These are phyloP conservation scores for Podotricha telesiphe DNA, from an alignment of 2,888 invertebrate genomes.

Conservation along the genomic window DNA sequence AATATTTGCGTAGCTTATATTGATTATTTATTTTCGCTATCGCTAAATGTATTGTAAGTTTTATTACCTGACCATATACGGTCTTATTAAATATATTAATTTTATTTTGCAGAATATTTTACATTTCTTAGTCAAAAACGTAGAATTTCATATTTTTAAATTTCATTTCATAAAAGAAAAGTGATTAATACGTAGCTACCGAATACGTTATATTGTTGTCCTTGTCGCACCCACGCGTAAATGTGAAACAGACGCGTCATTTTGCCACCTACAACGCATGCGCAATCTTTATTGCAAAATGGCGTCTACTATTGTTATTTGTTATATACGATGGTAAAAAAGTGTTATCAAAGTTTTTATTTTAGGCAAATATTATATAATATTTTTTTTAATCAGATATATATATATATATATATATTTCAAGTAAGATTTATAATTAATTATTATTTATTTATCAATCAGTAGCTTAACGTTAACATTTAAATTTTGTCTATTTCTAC, in stretches of 20 bases:
- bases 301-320: constrained; percentile 51
- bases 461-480: not conserved
- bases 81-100: too few species aligned
- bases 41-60: not conserved
- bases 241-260: constrained; percentile 33
- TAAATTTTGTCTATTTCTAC: not conserved
- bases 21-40: constrained; percentile 13
- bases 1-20: constrained; percentile 42
- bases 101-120: not conserved
- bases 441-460: not conserved
- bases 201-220: constrained; percentile 50
- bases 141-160: constrained; percentile 38
- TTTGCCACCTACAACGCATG: constrained; percentile 39
- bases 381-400: not conserved
- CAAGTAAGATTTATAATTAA: not conserved
- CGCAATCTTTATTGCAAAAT: constrained; percentile 56
- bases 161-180: too few species aligned
- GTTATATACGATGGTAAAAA: constrained; percentile 22
- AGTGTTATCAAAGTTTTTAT: not conserved
- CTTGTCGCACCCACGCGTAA: constrained; percentile 56
- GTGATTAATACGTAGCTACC: constrained; percentile 42
- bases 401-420: not conserved
- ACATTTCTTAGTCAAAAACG: constrained; percentile 19
- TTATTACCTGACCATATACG: not conserved
- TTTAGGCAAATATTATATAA: not conserved